Evolutionary conservation across 2,888 invertebrate species (phyloP).

Genomic region (Troides helena): DNA sequence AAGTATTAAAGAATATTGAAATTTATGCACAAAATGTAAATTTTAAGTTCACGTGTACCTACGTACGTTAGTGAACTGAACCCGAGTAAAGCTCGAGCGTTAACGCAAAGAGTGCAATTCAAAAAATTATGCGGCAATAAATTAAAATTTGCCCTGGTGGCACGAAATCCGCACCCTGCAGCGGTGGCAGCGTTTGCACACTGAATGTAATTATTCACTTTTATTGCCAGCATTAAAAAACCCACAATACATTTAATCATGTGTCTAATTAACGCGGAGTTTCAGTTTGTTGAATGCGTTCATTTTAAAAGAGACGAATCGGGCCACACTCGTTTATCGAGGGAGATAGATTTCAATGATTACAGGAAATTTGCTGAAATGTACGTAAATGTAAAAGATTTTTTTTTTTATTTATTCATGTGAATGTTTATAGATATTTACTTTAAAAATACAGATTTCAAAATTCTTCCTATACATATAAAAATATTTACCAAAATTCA

Average conservation of each 20-base stretch:
- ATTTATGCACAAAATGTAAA: slow-evolving; percentile 17
- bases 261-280: slow-evolving; percentile 17
- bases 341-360: slow-evolving; percentile 4
- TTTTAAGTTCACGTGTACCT: slow-evolving; percentile 12
- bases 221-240: slow-evolving; percentile 26
- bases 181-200: slow-evolving; percentile 21
- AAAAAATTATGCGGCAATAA: slow-evolving; percentile 28
- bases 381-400: neutral
- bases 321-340: slow-evolving; percentile 8
- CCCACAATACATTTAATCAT: slow-evolving; percentile 27
- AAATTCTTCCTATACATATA: too few species aligned
- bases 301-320: slow-evolving; percentile 21
- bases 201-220: slow-evolving; percentile 26
- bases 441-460: too few species aligned
- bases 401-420: too few species aligned
- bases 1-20: slow-evolving; percentile 20
- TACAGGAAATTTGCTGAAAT: neutral
- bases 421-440: too few species aligned
- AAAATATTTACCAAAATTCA: too few species aligned
- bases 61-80: slow-evolving; percentile 10
- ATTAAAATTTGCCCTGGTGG: slow-evolving; percentile 25
- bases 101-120: slow-evolving; percentile 26
- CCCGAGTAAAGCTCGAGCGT: slow-evolving; percentile 16
- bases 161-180: slow-evolving; percentile 19
- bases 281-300: slow-evolving; percentile 1